Conservation (phyloP, 2,888 invertebrate genomes). For the Ditula angustiorana region DNA sequence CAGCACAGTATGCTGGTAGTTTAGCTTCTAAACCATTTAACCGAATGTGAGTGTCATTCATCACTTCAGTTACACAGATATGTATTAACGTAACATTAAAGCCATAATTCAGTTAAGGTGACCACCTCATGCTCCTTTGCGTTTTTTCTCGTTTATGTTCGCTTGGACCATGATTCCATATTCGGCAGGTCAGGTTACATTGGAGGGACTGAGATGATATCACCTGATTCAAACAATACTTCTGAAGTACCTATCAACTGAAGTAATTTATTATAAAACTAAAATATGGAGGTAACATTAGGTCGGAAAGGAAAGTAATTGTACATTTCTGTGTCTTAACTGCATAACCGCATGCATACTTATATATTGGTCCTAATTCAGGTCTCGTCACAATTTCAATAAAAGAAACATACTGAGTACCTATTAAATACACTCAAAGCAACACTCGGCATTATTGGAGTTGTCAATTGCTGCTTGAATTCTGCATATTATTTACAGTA, state of each 20-base stretch:
- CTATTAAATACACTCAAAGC: slow-evolving; percentile 6
- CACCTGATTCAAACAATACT: slow-evolving; percentile 12
- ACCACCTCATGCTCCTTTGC: too few relatives aligned
- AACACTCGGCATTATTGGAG: slow-evolving; percentile 19
- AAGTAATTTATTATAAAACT: not conserved
- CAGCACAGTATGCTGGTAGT: slow-evolving; percentile 15
- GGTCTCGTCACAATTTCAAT: slow-evolving; percentile 65
- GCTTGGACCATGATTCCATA: too few relatives aligned
- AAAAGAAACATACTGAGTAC: slow-evolving; percentile 44
- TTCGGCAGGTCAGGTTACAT: too few relatives aligned
- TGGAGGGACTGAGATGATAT: too few relatives aligned
- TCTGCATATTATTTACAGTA: slow-evolving; percentile 5
- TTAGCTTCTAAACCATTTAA: not conserved
- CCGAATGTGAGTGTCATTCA: slow-evolving; percentile 23
- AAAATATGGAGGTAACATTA: slow-evolving; percentile 5
- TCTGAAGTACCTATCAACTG: slow-evolving; percentile 4
- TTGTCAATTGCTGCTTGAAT: slow-evolving; percentile 48
- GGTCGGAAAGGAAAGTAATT: slow-evolving; percentile 2
- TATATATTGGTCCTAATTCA: slow-evolving; percentile 69
- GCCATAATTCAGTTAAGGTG: slow-evolving; percentile 7
- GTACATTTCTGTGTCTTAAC: slow-evolving; percentile 20
- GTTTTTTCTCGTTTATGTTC: too few relatives aligned
- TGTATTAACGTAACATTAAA: slow-evolving; percentile 44
- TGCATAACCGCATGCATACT: slow-evolving; percentile 42
- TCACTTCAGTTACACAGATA: slow-evolving; percentile 57